Percentiles rank a stretch among this genome's conserved stretches.
Evolutionary conservation across 2,113 vertebrate genomes (phyloP).

Genomic region (Saimiri boliviensis): DNA sequence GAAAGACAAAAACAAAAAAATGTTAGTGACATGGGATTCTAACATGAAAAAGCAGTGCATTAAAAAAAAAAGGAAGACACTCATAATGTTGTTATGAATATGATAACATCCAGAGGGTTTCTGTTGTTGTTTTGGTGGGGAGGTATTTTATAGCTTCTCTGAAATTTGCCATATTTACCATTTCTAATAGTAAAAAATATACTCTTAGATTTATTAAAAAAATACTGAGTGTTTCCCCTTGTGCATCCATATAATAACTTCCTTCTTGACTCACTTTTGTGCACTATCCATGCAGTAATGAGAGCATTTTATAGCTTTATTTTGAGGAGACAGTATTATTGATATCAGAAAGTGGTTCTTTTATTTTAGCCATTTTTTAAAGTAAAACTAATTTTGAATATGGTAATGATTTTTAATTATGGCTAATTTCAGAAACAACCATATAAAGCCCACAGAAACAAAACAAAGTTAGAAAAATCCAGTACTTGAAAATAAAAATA

Average conservation of each 20-base stretch:
- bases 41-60: background rate
- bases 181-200: background rate
- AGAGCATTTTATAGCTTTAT: slow-evolving; percentile 51
- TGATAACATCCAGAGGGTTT: background rate
- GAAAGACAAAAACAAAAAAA: background rate
- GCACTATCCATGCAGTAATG: slow-evolving; percentile 34
- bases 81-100: background rate
- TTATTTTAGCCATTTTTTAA: slow-evolving; percentile 67
- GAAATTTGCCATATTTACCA: background rate
- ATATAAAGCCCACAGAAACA: background rate
- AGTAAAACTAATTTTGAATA: slow-evolving; percentile 48
- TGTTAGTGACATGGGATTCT: background rate
- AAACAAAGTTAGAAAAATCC: background rate
- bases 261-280: slow-evolving; percentile 54
- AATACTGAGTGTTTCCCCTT: background rate
- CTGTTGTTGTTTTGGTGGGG: background rate
- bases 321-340: slow-evolving; percentile 62
- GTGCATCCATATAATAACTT: slow-evolving; percentile 37
- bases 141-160: background rate
- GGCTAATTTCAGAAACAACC: slow-evolving; percentile 73
- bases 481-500: background rate
- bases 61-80: background rate
- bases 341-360: slow-evolving; percentile 50
- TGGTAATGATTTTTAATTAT: background rate
- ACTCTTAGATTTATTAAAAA: background rate